A percentile compares a stretch with the other conserved stretches of the same genome.
phyloP scores from a whole-genome alignment of 2,113 vertebrate genomes.

The Nycticebus coucang region DNA sequence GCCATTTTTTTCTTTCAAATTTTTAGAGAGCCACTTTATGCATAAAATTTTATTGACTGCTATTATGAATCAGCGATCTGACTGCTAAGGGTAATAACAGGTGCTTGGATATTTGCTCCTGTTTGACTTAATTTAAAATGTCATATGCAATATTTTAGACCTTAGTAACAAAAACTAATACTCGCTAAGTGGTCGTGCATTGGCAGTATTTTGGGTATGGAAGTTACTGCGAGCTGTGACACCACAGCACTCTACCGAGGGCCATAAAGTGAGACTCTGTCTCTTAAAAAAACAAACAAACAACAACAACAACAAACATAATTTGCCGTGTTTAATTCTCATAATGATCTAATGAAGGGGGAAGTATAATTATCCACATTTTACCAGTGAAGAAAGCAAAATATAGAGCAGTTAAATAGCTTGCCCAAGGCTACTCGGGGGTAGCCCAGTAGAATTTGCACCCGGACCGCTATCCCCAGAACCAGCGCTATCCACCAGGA shows the following conservation, averaged over 20 bases:
- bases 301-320: neutral
- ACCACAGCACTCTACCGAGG: too few relatives aligned
- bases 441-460: neutral
- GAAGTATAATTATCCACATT: neutral
- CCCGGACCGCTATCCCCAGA: neutral
- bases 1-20: neutral
- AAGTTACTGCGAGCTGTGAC: too few relatives aligned
- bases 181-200: neutral
- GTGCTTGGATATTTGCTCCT: neutral
- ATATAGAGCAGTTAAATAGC: neutral
- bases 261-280: too few relatives aligned
- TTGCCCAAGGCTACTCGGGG: neutral
- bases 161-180: neutral
- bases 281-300: too few relatives aligned
- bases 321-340: slow-evolving; percentile 16
- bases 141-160: neutral
- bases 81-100: neutral
- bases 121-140: slow-evolving; percentile 35
- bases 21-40: neutral
- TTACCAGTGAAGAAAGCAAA: neutral
- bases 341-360: neutral
- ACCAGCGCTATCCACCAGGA: neutral
- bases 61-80: neutral
- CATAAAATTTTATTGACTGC: neutral
- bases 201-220: neutral